These are phyloP conservation scores for Oenanthe melanoleuca DNA, from an alignment of 2,113 vertebrate species.

Conservation along the genomic window DNA sequence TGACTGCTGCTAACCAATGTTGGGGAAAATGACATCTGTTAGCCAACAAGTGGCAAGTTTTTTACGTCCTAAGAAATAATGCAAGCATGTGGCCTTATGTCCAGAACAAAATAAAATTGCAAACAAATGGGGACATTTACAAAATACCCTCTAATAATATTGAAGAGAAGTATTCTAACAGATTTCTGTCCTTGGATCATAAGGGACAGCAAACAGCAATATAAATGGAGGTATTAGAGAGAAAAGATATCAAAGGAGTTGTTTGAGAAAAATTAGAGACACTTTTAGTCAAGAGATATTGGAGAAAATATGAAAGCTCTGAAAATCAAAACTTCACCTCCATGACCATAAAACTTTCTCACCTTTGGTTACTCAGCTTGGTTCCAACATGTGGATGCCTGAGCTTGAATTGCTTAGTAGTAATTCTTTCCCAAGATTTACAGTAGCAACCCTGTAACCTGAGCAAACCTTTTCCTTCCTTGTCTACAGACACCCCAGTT, in stretches of 20 bases:
- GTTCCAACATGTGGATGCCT: background rate
- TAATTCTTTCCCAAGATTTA: background rate
- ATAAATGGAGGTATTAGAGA: background rate
- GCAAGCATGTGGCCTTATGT: background rate
- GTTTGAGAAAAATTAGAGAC: background rate
- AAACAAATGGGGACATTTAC: background rate
- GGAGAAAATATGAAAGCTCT: background rate
- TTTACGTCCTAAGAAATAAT: conserved; percentile 11
- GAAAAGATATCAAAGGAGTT: background rate
- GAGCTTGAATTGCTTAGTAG: background rate
- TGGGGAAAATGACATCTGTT: background rate
- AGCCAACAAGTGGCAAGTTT: background rate
- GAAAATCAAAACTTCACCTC: background rate
- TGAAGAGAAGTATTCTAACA: background rate
- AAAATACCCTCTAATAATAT: background rate
- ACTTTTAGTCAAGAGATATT: background rate
- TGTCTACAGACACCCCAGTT: background rate
- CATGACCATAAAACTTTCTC: background rate
- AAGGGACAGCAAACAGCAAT: background rate
- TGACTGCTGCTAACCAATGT: background rate
- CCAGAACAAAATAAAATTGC: background rate
- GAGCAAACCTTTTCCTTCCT: background rate
- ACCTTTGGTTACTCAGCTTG: background rate
- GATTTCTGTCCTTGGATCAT: background rate
- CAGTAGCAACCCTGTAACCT: background rate